A percentile compares a stretch with the other conserved stretches of the same genome.
Evolutionary conservation across 2,888 invertebrate species (phyloP).

Genomic region (Conops quadrifasciatus): DNA sequence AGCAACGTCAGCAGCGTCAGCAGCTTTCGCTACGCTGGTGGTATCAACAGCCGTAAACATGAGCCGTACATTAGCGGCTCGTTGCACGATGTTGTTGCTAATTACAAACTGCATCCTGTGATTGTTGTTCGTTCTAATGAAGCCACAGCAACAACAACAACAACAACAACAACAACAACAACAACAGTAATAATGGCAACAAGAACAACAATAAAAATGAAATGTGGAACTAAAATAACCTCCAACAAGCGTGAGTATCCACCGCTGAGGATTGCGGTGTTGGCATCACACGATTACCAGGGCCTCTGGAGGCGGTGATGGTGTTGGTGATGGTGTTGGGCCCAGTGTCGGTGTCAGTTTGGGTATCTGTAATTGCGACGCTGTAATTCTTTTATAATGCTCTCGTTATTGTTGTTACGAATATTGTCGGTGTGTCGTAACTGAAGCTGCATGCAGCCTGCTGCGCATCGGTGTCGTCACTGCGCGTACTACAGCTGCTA

Average conservation of each 20-base stretch:
- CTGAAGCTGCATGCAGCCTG: not conserved
- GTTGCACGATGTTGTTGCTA: constrained; percentile 34
- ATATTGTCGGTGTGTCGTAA: not conserved
- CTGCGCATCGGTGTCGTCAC: not conserved
- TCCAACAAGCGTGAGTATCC: constrained; percentile 3
- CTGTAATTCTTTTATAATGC: not conserved
- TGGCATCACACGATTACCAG: not conserved
- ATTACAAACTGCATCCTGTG: constrained; percentile 41
- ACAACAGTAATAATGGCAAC: not conserved
- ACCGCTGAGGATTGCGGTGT: constrained; percentile 3
- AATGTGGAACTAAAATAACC: not conserved
- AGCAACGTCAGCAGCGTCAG: constrained; percentile 1
- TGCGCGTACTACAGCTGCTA: not conserved
- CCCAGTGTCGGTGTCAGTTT: constrained; percentile 29
- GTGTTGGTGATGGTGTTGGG: constrained; percentile 1
- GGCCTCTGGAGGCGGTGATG: not conserved
- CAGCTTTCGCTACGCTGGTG: not conserved
- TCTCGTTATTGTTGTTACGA: not conserved
- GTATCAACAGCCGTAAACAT: not conserved
- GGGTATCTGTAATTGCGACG: constrained; percentile 34
- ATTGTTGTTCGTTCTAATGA: constrained; percentile 35
- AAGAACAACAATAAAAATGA: constrained; percentile 1
- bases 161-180: constrained; percentile 7
- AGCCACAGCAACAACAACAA: constrained; percentile 19
- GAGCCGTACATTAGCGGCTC: constrained; percentile 28